phyloP scores from a whole-genome alignment of 2,113 vertebrate species.

The Myotis lucifugus region DNA sequence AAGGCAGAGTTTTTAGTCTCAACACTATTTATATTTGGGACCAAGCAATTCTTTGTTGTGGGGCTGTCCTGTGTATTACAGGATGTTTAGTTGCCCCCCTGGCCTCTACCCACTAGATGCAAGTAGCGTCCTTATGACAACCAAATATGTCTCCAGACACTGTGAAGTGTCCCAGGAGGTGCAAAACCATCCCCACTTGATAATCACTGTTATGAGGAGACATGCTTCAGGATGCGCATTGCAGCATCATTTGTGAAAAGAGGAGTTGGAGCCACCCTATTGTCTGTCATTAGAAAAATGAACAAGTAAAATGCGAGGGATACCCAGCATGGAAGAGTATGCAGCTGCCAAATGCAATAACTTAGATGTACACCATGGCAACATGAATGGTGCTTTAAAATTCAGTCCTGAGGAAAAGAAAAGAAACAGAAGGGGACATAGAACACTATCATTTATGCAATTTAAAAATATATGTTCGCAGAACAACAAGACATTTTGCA shows the following conservation, averaged over 20 bases:
- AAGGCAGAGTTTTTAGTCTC: background rate
- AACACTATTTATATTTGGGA: background rate
- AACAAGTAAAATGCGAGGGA: background rate
- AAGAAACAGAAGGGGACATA: background rate
- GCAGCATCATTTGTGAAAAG: background rate
- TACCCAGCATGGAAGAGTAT: background rate
- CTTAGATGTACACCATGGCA: background rate
- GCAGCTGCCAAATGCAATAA: background rate
- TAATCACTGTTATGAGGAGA: background rate
- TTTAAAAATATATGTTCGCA: background rate
- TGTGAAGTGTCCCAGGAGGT: background rate
- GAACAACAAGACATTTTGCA: background rate
- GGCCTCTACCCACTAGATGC: background rate
- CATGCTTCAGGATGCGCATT: background rate
- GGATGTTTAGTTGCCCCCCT: background rate
- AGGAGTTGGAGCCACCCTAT: background rate
- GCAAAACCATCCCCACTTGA: background rate
- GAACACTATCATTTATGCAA: background rate
- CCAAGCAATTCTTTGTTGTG: background rate
- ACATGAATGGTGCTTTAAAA: background rate
- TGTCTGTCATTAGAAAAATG: background rate
- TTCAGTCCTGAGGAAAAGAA: background rate
- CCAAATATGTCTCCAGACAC: background rate
- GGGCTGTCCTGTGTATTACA: background rate
- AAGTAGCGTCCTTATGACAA: background rate